Evolutionary conservation across 2,888 invertebrate species (phyloP), one percentile per base, ranked within the genome.

Genomic region (Eretmocerus hayati): DNA sequence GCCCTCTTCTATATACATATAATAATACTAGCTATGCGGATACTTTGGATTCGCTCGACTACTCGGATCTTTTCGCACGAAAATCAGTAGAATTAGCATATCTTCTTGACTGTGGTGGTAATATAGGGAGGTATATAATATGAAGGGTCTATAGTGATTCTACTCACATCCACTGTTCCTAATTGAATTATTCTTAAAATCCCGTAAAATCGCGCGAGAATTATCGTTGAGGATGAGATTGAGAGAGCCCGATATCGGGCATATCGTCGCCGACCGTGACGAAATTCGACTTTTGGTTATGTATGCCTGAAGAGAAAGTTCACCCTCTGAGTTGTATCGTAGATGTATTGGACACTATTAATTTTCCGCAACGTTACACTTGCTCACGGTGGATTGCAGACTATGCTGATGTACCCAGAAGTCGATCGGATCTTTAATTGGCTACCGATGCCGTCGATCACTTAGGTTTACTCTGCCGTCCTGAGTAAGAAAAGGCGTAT

Each of bases 161-260:
- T n/a, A n/a, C n/a, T n/a, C n/a, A n/a, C n/a, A 69, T 68, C 69
- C 69, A 66, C 62, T 62, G 63, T 55, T 59, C 63, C 69, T 70
- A 71, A 71, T 71, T 71, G 71, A 71, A 71, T 71, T 71, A 71
- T 71, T 71, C 68, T 70, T 67, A 69, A 68, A 71, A 69, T 71
- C 70, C 69, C 67, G 68, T 71, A 71, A 71, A 71, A 70, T 71
- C 66, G 64, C 58, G 65, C 65, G 69, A 69, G 69, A 71, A 71
- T 71, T 67, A 68, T 66, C 62, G 58, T 11, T 26, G 8, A 26
- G 26, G 26, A 6, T 26, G 26, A 26, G 11, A 26, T 26, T 26
- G 8, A 26, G 33, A 16, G 9, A 5, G 8, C 33, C 8, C 45
- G 41, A 38, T 16, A 35, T 33, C 23, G 41, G 15, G 16, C 23